Conservation (phyloP, 2,888 invertebrate species). For the Gisinianus flammeolus region DNA sequence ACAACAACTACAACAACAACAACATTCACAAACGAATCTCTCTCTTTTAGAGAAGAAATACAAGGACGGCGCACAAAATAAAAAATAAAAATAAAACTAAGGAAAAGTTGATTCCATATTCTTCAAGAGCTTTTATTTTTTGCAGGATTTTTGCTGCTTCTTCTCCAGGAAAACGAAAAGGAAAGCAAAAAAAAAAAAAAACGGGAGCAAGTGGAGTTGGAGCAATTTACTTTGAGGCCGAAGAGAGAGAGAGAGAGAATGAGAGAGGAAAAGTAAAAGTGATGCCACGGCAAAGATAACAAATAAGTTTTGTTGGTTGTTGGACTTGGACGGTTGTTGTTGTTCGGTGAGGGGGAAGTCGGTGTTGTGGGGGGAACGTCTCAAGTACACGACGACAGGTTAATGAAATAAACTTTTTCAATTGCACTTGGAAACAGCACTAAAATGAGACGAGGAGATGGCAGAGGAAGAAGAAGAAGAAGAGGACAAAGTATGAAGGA, state of each 20-base stretch:
- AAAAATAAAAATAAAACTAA: neutral
- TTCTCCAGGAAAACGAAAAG: neutral
- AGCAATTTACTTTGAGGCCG: neutral
- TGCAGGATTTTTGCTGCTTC: neutral
- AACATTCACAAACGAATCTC: too few relatives aligned
- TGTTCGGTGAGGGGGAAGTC: neutral
- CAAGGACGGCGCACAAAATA: too few relatives aligned
- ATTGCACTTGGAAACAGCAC: conserved; percentile 18
- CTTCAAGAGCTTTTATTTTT: neutral
- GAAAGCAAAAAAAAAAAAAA: neutral
- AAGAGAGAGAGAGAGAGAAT: neutral
- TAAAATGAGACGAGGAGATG: conserved; percentile 13
- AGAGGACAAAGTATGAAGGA: neutral
- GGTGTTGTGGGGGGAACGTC: neutral
- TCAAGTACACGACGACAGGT: conserved; percentile 22
- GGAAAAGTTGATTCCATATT: neutral
- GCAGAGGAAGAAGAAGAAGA: conserved; percentile 7
- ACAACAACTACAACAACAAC: neutral
- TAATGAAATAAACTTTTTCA: conserved; percentile 29
- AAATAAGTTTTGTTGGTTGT: conserved; percentile 14
- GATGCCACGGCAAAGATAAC: too few relatives aligned
- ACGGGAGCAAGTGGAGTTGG: neutral
- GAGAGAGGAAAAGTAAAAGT: neutral
- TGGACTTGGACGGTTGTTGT: neutral
- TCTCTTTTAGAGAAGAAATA: too few relatives aligned